Base-by-base conservation (phyloP, 2,888 invertebrate species). In the Melanotus villosus region DNA sequence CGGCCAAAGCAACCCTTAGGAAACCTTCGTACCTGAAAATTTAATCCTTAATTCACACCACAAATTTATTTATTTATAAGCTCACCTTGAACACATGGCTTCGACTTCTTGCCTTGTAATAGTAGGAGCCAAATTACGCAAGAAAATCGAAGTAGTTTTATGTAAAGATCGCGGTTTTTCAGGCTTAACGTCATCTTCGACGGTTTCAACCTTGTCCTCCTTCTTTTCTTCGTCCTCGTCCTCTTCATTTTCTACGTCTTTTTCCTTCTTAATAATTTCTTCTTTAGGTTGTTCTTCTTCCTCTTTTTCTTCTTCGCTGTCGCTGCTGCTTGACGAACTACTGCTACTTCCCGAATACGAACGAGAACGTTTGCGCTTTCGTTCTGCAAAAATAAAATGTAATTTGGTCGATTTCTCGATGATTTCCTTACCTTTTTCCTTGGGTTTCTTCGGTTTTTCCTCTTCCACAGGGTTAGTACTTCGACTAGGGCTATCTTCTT, bases 141-240 rank as follows among this genome's bases (percentile, higher is more conserved):
- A 87, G 83, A 99, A 99, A 77, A 99, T 98, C 1, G 98, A 98
- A 21, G 96, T 95, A 0, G 99, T 99, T 81, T 96, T 96, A 84
- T 99, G 99, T 41, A 98, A 87, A 1, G 95, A 92, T 58, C 92
- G 88, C 0, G 91, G 89, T 77, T 88, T 85, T 73, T 87, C 85
- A 41, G 86, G 84, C 80, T 88, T 84, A 65, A 84, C 78, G 71
- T 84, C 84, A 5, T 85, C 84, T 47, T 83, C 83, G 34, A 83
- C 78, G 1, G 80, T 82, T 45, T 85, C 85, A 41, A 87, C 85
- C 45, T 86, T 83, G 56, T 86, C 85, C 36, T 86, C 86, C 19
- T 85, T 79, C 74, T 87, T 87, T 21, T 86, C 85, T 54, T 88
- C 86, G 65, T 85, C 77, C 21, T 79, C 80, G 56, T 80, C 78